Base-by-base conservation (phyloP, 37 sponge, comb jelly and placozoan genomes). In the Corticium candelabrum region DNA sequence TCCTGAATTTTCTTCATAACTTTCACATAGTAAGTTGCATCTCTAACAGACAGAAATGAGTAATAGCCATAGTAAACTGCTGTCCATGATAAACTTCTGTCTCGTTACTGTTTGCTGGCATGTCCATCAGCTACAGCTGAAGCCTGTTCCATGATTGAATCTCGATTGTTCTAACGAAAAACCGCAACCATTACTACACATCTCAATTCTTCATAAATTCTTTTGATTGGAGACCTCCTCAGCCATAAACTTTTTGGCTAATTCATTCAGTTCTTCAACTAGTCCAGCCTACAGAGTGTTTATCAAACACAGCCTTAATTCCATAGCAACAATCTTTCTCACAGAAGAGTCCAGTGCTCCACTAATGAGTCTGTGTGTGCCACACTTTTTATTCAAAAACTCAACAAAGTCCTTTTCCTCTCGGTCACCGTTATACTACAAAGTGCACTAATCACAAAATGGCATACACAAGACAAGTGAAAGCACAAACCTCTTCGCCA, bases 1-100 rank as follows among this genome's bases (percentile, higher is more conserved):
- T 88, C 90, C 34, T 75, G 68, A 27, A 93, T 71, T 84, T 93
- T 96, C 85, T 90, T 89, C 98, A 96, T 96, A 43, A 96, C 89
- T 77, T 93, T 96, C 68, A 90, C 84, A 81, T 96, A 96, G 82
- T 84, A 90, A 0, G 38, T 37, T 1, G 89, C 93, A 3, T 75
- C 68, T 76, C 76, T 82, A 29, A 15, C 5, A 70, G 21, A 70
- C 31, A 35, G 35, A 4, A 50, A 27, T 27, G 21, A 50, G 21
- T 27, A 50, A 50, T 50, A 50, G 21, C 11, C 11, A 50, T 27
- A 50, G 11, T 50, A 50, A 11, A 50, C 11, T 27, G 62, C 11
- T 11, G 15, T 21, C 62, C 62, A 50, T 50, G n/a, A n/a, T n/a
- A n/a, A n/a, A n/a, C n/a, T n/a, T n/a, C n/a, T n/a, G n/a, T n/a